Percentiles rank a stretch among this genome's conserved stretches.
Conservation (phyloP, 2,113 vertebrate species). For the Glaucidium brasilianum region DNA sequence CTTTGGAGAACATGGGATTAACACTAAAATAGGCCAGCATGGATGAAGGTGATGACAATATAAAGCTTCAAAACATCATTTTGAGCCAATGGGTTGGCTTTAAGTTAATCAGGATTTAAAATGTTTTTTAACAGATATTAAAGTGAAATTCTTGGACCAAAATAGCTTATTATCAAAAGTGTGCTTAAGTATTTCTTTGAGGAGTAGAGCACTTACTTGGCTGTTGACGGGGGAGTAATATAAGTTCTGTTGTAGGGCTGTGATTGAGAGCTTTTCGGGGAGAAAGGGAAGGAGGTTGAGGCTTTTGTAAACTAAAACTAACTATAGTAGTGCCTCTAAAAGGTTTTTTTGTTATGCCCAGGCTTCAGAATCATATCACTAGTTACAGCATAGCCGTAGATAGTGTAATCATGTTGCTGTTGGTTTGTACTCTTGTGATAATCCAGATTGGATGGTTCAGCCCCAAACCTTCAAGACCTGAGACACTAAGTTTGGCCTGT, state of each 20-base stretch:
- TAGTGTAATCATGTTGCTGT: background rate
- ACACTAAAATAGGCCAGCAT: slow-evolving; percentile 7
- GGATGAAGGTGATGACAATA: background rate
- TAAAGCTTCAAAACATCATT: background rate
- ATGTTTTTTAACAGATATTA: background rate
- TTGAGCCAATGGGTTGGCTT: background rate
- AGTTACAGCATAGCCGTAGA: background rate
- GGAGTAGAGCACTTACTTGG: background rate
- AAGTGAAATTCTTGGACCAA: background rate
- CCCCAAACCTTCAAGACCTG: background rate
- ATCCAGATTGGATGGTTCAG: background rate
- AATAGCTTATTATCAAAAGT: background rate
- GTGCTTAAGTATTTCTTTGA: background rate
- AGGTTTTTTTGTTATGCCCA: background rate
- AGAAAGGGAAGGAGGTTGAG: background rate
- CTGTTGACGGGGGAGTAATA: background rate
- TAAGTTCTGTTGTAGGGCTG: background rate
- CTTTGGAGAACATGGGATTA: background rate
- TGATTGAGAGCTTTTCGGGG: background rate
- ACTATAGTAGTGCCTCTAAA: background rate
- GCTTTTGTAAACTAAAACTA: background rate
- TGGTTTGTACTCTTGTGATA: background rate
- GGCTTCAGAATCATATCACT: background rate
- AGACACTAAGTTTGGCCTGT: background rate
- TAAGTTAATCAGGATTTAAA: background rate